phyloP scores from a whole-genome alignment of 2,113 vertebrate genomes.

The Gymnocephalus cernua region DNA sequence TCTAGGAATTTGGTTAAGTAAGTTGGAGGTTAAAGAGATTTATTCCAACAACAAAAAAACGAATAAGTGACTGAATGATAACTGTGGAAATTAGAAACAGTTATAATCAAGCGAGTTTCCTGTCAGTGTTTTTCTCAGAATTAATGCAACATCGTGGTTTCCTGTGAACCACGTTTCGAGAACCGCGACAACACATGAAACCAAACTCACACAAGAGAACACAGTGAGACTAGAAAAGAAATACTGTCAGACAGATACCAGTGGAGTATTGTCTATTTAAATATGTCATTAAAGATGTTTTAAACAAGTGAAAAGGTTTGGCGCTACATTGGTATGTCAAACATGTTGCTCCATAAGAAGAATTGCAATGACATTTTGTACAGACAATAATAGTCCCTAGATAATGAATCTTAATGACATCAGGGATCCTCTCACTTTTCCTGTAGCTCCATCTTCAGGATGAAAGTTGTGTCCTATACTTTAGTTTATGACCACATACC shows the following conservation, averaged over 20 bases:
- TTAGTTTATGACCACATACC: not conserved
- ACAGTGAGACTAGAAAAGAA: not conserved
- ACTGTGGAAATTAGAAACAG: no score
- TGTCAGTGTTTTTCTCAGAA: not conserved
- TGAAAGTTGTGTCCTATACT: no score
- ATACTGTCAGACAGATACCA: not conserved
- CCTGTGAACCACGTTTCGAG: not conserved
- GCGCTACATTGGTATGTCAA: not conserved
- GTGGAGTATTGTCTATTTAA: not conserved
- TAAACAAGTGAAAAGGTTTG: not conserved
- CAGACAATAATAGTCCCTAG: not conserved
- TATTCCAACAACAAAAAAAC: not conserved
- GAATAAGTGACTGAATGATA: no score
- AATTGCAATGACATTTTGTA: not conserved
- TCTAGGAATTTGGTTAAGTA: not conserved
- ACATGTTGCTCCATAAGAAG: not conserved
- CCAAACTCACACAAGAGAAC: not conserved
- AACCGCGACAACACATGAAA: not conserved
- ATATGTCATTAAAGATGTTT: not conserved
- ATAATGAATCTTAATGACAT: not conserved
- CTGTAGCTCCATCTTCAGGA: not conserved
- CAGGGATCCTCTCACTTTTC: not conserved
- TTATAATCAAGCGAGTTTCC: not conserved
- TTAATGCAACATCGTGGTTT: accelerated
- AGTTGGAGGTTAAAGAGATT: not conserved